Evolutionary conservation across 2,113 vertebrate species (phyloP).

Genomic region (Rhabdomys dilectus): DNA sequence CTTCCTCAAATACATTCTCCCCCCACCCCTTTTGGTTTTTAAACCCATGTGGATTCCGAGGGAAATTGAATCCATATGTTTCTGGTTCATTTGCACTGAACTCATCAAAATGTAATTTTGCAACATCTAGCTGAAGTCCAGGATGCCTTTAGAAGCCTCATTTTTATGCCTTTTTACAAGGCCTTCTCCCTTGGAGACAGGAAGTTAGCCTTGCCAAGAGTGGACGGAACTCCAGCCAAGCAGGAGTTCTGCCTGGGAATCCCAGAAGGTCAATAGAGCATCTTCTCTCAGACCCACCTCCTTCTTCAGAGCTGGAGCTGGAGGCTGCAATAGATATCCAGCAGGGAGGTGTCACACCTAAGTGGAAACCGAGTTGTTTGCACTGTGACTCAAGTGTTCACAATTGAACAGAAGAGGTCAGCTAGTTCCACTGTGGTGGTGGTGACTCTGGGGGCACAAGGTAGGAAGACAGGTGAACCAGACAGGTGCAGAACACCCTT

Average conservation of each 20-base stretch:
- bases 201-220: slow-evolving; percentile 74
- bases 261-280: not conserved
- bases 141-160: slow-evolving; percentile 80
- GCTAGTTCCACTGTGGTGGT: not conserved
- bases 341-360: accelerated
- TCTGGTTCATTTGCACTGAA: slow-evolving; percentile 85
- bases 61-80: slow-evolving; percentile 84
- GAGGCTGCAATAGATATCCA: not conserved
- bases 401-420: not conserved
- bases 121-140: slow-evolving; percentile 81
- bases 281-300: slow-evolving; percentile 10
- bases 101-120: slow-evolving; percentile 84
- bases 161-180: slow-evolving; percentile 80
- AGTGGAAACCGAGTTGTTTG: not conserved
- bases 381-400: accelerated
- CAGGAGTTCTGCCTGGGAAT: slow-evolving; percentile 35
- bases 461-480: not conserved
- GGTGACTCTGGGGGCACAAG: not conserved
- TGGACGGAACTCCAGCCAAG: slow-evolving; percentile 68
- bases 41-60: slow-evolving; percentile 82
- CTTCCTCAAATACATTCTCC: slow-evolving; percentile 68
- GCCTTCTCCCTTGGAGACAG: slow-evolving; percentile 77
- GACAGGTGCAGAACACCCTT: not conserved
- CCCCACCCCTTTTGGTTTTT: slow-evolving; percentile 70
- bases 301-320: accelerated